Evolutionary conservation across 2,888 invertebrate genomes (phyloP).

Genomic region (Pelosia muscerda): DNA sequence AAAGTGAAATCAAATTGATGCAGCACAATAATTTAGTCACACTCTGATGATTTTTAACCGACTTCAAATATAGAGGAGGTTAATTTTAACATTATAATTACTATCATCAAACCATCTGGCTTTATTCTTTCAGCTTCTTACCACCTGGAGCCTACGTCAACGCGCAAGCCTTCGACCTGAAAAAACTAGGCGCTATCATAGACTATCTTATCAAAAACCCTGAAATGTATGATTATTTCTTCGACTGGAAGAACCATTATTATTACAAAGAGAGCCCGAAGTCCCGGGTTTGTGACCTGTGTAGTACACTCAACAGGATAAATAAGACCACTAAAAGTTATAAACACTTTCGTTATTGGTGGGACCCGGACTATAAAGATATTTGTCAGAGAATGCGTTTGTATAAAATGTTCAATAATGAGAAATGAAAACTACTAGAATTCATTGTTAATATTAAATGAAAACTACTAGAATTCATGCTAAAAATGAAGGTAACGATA

Average conservation of each 20-base stretch:
- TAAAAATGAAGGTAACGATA: neutral
- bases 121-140: conserved; percentile 66
- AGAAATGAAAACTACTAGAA: conserved; percentile 7
- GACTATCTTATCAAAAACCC: conserved; percentile 71
- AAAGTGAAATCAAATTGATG: no score
- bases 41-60: no score
- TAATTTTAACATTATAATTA: no score
- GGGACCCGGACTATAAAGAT: conserved; percentile 67
- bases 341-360: conserved; percentile 68
- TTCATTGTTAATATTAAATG: neutral
- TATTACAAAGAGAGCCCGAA: conserved; percentile 61
- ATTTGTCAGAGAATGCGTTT: conserved; percentile 61
- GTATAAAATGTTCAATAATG: conserved; percentile 52
- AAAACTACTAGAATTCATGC: neutral
- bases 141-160: conserved; percentile 77
- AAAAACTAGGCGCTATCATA: conserved; percentile 71
- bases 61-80: no score
- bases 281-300: conserved; percentile 69
- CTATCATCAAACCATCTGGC: no score
- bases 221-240: conserved; percentile 67
- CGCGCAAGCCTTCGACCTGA: conserved; percentile 63
- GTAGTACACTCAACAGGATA: conserved; percentile 63
- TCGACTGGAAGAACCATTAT: conserved; percentile 79
- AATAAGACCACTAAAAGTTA: conserved; percentile 40
- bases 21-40: no score